Conservation (phyloP, 2,888 invertebrate genomes). For the Tipula helvola region DNA sequence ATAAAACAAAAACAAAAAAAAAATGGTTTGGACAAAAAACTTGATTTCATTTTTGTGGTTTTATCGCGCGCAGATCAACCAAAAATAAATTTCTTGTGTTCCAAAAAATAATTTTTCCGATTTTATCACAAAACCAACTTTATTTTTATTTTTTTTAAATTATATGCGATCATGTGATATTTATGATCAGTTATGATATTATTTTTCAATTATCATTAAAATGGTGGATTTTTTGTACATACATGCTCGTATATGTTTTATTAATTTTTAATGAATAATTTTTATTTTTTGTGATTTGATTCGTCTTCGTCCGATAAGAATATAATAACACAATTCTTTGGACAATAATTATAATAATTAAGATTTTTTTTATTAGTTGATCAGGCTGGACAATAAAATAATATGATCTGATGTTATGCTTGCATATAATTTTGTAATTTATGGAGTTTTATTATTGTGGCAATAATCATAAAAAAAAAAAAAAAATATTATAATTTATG, state of each 20-base stretch:
- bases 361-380: background rate
- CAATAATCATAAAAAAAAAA: too few species aligned
- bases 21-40: background rate
- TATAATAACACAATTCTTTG: background rate
- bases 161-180: background rate
- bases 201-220: background rate
- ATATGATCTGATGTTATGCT: background rate
- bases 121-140: background rate
- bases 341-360: background rate
- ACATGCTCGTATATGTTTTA: background rate
- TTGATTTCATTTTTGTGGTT: background rate
- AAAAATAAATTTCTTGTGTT: background rate
- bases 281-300: background rate
- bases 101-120: background rate
- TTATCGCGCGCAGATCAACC: background rate
- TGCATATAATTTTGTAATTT: background rate
- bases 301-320: background rate
- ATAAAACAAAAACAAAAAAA: background rate
- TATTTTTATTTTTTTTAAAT: background rate
- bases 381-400: background rate
- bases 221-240: background rate
- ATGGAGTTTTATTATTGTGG: background rate
- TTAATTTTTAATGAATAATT: background rate
- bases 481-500: too few species aligned
- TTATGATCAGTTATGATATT: conserved; percentile 4